Evolutionary conservation across 1,140 invertebrate genomes (phyloP).

Genomic region (Samia ricini): DNA sequence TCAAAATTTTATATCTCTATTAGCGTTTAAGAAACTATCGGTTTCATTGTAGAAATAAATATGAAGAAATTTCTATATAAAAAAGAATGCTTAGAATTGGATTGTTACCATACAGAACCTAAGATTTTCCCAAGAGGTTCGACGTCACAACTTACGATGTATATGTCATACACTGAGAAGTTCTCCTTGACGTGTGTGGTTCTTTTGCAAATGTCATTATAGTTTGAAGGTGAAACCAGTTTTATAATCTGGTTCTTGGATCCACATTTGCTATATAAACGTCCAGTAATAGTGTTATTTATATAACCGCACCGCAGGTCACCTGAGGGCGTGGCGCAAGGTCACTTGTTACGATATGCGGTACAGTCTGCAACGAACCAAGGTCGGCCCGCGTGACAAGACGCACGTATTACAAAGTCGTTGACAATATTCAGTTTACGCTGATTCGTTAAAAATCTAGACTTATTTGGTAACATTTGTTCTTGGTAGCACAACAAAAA

Average conservation of each 20-base stretch:
- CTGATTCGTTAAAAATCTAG: neutral
- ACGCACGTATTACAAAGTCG: neutral
- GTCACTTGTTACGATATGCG: neutral
- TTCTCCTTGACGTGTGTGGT: too few species aligned
- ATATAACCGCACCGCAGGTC: neutral
- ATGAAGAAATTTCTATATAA: too few species aligned
- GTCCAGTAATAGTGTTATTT: neutral
- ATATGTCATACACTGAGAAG: too few species aligned
- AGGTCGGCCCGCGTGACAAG: constrained; percentile 4
- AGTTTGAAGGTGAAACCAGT: neutral
- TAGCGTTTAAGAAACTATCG: too few species aligned
- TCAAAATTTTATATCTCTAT: too few species aligned
- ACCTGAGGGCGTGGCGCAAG: neutral
- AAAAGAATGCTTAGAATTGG: too few species aligned
- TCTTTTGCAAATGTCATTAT: too few species aligned
- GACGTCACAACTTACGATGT: too few species aligned
- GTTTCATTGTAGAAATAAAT: too few species aligned
- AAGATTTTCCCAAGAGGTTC: too few species aligned
- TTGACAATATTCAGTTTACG: neutral
- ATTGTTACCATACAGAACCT: too few species aligned
- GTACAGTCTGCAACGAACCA: constrained; percentile 9
- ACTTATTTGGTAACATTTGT: neutral
- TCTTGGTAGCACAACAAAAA: neutral
- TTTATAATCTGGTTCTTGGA: neutral
- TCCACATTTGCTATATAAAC: too few species aligned